phyloP scores from a whole-genome alignment of 2,888 invertebrate genomes.

The Melieria picta region DNA sequence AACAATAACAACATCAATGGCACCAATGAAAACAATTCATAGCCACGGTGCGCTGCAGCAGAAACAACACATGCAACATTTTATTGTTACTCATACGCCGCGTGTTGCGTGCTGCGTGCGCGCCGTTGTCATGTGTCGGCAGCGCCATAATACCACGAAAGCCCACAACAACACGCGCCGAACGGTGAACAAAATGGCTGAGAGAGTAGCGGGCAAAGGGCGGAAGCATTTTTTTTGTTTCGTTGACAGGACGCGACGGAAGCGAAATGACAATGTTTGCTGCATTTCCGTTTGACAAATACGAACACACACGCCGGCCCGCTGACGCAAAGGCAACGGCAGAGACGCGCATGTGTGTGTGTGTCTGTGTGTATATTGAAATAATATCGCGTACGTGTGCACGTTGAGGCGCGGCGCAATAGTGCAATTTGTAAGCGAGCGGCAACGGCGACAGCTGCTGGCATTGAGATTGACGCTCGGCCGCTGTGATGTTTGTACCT shows the following conservation, averaged over 20 bases:
- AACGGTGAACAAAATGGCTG: too few species aligned
- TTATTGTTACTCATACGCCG: neutral
- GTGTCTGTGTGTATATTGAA: too few species aligned
- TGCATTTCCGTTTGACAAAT: neutral
- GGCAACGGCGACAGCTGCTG: neutral
- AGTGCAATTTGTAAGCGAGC: neutral
- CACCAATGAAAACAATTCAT: neutral
- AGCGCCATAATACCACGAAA: too few species aligned
- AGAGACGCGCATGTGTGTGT: too few species aligned
- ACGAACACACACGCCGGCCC: neutral
- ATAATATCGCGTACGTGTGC: neutral
- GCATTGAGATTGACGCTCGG: neutral
- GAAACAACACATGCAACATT: neutral
- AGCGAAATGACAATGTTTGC: neutral
- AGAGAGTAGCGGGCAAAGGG: too few species aligned
- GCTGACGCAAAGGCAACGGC: too few species aligned
- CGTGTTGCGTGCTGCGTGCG: neutral
- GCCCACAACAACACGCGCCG: too few species aligned
- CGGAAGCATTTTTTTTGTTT: neutral
- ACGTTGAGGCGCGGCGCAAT: neutral
- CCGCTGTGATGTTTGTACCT: neutral
- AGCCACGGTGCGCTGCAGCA: neutral
- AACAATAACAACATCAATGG: slow-evolving; percentile 1
- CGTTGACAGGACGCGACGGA: neutral
- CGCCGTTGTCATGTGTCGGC: too few species aligned